A percentile compares a stretch with the other conserved stretches of the same genome.
These are phyloP conservation scores for Engystomops pustulosus DNA, from an alignment of 2,113 vertebrate species.

Conservation along the genomic window DNA sequence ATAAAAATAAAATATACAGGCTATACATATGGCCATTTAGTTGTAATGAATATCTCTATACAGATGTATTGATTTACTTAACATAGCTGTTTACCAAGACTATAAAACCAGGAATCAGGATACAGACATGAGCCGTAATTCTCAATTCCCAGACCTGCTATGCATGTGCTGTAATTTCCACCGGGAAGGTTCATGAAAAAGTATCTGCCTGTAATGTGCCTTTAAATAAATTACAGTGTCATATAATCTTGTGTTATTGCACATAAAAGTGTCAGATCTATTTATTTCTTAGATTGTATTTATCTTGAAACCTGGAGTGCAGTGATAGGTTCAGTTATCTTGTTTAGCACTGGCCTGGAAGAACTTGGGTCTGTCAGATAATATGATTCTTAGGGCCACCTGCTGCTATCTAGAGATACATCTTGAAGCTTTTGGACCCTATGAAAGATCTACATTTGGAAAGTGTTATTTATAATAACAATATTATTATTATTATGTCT, in stretches of 20 bases:
- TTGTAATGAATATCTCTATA: constrained; percentile 24
- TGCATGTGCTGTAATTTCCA: constrained; percentile 14
- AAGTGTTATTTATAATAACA: no score
- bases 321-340: neutral
- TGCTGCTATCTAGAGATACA: no score
- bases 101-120: constrained; percentile 28
- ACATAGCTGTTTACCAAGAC: constrained; percentile 7
- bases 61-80: constrained; percentile 36
- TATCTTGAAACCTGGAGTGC: neutral
- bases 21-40: constrained; percentile 18
- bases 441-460: neutral
- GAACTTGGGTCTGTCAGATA: neutral
- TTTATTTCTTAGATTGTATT: constrained; percentile 29
- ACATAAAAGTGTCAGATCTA: constrained; percentile 14
- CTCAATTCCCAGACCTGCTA: neutral
- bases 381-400: neutral
- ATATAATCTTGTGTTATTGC: constrained; percentile 5
- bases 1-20: constrained; percentile 25
- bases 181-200: constrained; percentile 5
- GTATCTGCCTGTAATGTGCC: constrained; percentile 10
- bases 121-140: constrained; percentile 26
- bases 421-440: no score
- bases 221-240: constrained; percentile 28
- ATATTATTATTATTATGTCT: no score
- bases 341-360: neutral